These are phyloP conservation scores for Sebastolobus altivelis DNA, from an alignment of 2,797 vertebrate species.

Conservation along the genomic window DNA sequence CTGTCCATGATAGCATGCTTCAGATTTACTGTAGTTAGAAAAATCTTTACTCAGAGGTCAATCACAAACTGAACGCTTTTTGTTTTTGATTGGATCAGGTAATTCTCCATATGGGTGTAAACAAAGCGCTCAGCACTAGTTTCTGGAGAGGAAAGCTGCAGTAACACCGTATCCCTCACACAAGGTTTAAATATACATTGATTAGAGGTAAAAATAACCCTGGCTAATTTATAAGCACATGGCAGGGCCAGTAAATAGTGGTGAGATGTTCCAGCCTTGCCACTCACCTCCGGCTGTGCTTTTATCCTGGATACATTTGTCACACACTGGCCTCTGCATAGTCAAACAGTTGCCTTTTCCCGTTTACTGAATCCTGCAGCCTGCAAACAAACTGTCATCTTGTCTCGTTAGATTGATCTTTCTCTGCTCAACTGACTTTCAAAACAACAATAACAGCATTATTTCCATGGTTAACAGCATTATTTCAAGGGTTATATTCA, in stretches of 20 bases:
- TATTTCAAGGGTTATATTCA: slow-evolving; percentile 18
- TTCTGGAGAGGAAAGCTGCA: slow-evolving; percentile 31
- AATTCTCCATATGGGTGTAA: slow-evolving; percentile 22
- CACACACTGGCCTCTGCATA: slow-evolving; percentile 39
- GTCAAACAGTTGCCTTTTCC: slow-evolving; percentile 33
- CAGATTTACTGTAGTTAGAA: not conserved
- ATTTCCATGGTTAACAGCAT: slow-evolving; percentile 11
- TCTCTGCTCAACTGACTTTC: slow-evolving; percentile 32
- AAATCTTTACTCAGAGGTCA: slow-evolving; percentile 5
- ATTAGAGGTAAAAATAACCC: slow-evolving; percentile 59
- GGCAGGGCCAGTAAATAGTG: slow-evolving; percentile 50
- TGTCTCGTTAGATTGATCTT: slow-evolving; percentile 23
- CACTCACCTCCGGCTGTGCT: slow-evolving; percentile 63
- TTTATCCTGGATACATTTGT: slow-evolving; percentile 57
- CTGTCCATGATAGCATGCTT: not conserved
- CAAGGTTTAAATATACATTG: slow-evolving; percentile 72
- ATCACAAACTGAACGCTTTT: slow-evolving; percentile 19
- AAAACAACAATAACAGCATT: slow-evolving; percentile 32
- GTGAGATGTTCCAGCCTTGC: slow-evolving; percentile 51
- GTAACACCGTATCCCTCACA: slow-evolving; percentile 14
- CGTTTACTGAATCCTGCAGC: slow-evolving; percentile 1
- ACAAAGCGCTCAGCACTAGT: slow-evolving; percentile 7
- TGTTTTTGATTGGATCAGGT: slow-evolving; percentile 8
- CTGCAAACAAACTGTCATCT: slow-evolving; percentile 16
- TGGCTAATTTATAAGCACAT: slow-evolving; percentile 59